Percentiles rank a stretch among this genome's conserved stretches.
Evolutionary conservation across 30 jellyfish, hydroid and myxozoan genomes (phyloP).

Genomic region (Turritopsis dohrnii): DNA sequence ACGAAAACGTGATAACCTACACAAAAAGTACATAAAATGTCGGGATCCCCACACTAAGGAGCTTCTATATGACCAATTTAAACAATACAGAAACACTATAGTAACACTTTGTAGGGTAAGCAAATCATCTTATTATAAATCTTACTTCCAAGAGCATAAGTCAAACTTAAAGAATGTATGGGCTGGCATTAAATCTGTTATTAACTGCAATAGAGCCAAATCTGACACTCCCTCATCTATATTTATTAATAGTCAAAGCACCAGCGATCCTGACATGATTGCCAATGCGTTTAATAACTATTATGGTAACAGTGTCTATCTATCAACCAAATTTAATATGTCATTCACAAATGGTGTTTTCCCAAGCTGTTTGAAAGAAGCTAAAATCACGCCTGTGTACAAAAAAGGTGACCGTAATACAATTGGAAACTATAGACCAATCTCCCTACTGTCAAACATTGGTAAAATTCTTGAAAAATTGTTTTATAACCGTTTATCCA

Average conservation of each 20-base stretch:
- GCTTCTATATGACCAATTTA: slow-evolving; percentile 12
- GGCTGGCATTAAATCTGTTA: slow-evolving; percentile 33
- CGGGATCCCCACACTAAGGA: background rate
- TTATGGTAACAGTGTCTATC: slow-evolving; percentile 21
- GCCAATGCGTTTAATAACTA: slow-evolving; percentile 41
- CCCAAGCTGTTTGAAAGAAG: slow-evolving; percentile 24
- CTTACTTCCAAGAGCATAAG: slow-evolving; percentile 29
- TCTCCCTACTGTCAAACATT: slow-evolving; percentile 22
- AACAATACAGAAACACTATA: slow-evolving; percentile 11
- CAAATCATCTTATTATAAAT: slow-evolving; percentile 14
- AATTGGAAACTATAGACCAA: background rate
- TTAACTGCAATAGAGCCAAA: slow-evolving; percentile 6
- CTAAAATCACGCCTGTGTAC: slow-evolving; percentile 19
- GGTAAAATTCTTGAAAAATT: no score
- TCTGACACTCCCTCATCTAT: background rate
- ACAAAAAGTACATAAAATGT: background rate
- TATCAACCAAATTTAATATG: slow-evolving; percentile 23
- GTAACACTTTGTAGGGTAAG: slow-evolving; percentile 30
- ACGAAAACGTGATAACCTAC: background rate
- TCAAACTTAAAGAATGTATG: slow-evolving; percentile 31
- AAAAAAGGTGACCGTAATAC: background rate
- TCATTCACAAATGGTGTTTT: slow-evolving; percentile 23
- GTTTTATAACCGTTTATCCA: slow-evolving; percentile 20
- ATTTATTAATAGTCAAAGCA: slow-evolving; percentile 13
- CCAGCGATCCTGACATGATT: slow-evolving; percentile 24